Evolutionary conservation across 2,888 invertebrate species (phyloP), one percentile per base, ranked within the genome.

Genomic region (Saturnia pavonia): DNA sequence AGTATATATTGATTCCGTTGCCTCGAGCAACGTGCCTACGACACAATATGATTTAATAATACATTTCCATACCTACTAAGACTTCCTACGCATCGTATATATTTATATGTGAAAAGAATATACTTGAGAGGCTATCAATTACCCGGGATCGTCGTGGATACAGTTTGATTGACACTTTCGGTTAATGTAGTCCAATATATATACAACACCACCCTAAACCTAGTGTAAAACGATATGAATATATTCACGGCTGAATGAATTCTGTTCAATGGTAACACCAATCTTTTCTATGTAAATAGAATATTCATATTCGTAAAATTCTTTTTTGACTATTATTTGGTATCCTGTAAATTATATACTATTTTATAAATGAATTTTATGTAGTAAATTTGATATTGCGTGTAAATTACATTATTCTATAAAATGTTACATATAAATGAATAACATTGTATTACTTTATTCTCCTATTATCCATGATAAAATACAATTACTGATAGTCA

Each of bases 111-210:
- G 72, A 74, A 77, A 80, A 81, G 79, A 79, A 81, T 80, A 76
- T 74, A 80, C 74, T 76, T 76, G 74, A 80, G 77, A 81, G 80
- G 85, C 88, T 88, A 90, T 91, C 88, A 87, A 89, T 90, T 88
- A 87, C 76, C 75, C 72, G 74, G 77, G 79, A 82, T 86, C 83
- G 85, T 84, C 86, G 85, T 84, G 87, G 85, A 82, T 85, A 86
- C 84, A 76, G 78, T 80, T 82, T 90, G 90, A 91, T 89, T 88
- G 90, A 90, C 89, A 86, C 85, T 81, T 82, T 84, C 78, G 82
- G 83, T 80, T 85, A 85, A 86, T 85, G 82, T 82, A 81, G 78
- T 80, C 80, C 84, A 82, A 83, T 82, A 79, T 80, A 82, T 75
- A 72, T 75, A 74, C 75, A 73, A 70, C 75, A 75, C 79, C 76